Evolutionary conservation across 1,140 invertebrate species (phyloP).

Genomic region (Ericerus pela): DNA sequence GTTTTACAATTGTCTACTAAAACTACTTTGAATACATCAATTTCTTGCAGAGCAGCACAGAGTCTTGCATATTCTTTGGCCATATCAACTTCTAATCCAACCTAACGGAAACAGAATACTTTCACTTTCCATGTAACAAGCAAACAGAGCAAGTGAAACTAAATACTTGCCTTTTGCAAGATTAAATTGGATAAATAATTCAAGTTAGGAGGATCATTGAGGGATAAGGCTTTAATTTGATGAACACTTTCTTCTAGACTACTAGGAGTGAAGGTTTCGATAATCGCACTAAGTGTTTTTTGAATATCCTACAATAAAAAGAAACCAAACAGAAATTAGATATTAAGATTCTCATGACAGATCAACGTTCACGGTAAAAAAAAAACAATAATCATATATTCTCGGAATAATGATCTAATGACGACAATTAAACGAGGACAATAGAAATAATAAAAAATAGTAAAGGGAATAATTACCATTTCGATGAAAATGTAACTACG

Average conservation of each 20-base stretch:
- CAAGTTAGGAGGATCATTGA: slow-evolving; percentile 4
- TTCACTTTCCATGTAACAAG: too few species aligned
- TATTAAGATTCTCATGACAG: too few species aligned
- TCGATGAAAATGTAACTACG: too few species aligned
- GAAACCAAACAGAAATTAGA: too few species aligned
- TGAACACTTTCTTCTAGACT: slow-evolving; percentile 3
- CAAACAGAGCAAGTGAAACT: too few species aligned
- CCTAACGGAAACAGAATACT: neutral
- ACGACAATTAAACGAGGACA: too few species aligned
- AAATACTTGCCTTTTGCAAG: neutral
- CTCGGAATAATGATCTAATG: too few species aligned
- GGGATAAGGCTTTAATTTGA: slow-evolving; percentile 2
- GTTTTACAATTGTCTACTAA: slow-evolving; percentile 6
- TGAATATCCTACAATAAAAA: slow-evolving; percentile 5
- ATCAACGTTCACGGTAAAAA: too few species aligned
- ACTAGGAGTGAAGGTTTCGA: slow-evolving; percentile 1
- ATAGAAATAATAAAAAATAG: too few species aligned
- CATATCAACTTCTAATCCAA: neutral
- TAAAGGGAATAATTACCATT: too few species aligned
- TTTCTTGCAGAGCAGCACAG: neutral
- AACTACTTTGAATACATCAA: slow-evolving; percentile 4
- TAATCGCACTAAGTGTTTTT: slow-evolving; percentile 1
- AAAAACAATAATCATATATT: too few species aligned
- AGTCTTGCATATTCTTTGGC: slow-evolving; percentile 7
- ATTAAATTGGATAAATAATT: slow-evolving; percentile 5